Evolutionary conservation across 1,140 invertebrate species (phyloP).

Genomic region (Nasonia longicornis): DNA sequence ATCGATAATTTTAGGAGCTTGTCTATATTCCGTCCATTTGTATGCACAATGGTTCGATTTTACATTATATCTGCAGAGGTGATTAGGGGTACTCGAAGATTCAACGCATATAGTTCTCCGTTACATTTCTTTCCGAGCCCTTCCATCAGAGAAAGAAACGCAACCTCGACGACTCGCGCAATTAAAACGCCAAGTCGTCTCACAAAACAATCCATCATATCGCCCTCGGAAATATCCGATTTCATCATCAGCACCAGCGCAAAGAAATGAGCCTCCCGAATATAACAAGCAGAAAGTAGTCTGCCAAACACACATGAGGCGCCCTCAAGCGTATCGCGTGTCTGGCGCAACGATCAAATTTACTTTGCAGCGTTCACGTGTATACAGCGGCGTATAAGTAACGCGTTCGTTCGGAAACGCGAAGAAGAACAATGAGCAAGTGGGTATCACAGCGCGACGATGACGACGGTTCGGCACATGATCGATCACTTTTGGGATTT

Average conservation of each 20-base stretch:
- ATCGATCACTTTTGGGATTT: slow-evolving; percentile 6
- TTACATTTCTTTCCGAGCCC: too few relatives aligned
- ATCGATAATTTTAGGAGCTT: too few relatives aligned
- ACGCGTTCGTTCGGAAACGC: slow-evolving; percentile 19
- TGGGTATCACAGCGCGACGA: neutral
- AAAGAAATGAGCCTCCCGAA: neutral
- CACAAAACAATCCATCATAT: neutral
- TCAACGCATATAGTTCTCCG: too few relatives aligned
- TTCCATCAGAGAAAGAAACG: too few relatives aligned
- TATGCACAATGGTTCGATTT: too few relatives aligned
- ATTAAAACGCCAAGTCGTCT: neutral
- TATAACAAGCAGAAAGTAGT: neutral
- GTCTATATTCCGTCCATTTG: too few relatives aligned
- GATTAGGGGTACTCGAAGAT: too few relatives aligned
- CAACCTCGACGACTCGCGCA: neutral
- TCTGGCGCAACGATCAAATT: neutral
- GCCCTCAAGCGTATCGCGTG: neutral
- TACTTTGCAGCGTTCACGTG: slow-evolving; percentile 4
- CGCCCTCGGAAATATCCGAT: neutral
- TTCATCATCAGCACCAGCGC: neutral
- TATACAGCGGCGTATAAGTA: neutral
- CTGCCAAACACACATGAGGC: neutral
- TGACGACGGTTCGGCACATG: slow-evolving; percentile 11
- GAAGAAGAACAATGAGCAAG: slow-evolving; percentile 25
- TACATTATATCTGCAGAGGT: too few relatives aligned